Conservation (phyloP, 1,140 invertebrate species). For the Drosophila seguyi region DNA sequence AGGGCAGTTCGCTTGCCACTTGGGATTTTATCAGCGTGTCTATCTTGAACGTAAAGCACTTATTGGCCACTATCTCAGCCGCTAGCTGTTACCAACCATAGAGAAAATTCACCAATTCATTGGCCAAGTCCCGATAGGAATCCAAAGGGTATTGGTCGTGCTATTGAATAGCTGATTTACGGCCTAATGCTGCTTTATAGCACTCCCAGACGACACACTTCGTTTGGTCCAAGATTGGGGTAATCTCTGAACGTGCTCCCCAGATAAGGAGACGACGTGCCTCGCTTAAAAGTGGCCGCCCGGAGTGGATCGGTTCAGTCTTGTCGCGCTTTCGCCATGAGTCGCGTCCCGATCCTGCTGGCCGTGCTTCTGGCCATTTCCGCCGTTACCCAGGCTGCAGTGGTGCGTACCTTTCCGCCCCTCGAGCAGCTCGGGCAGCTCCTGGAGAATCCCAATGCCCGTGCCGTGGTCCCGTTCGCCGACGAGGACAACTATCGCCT, state of each 20-base stretch:
- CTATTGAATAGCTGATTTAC: conserved; percentile 40
- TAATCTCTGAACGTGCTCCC: conserved; percentile 50
- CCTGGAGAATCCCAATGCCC: conserved; percentile 60
- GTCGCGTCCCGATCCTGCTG: conserved; percentile 45
- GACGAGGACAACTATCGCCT: conserved; percentile 86
- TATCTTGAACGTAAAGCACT: conserved; percentile 21
- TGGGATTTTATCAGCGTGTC: conserved; percentile 27
- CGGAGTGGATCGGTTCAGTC: conserved; percentile 35
- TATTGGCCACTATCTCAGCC: conserved; percentile 25
- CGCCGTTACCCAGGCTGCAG: conserved; percentile 44
- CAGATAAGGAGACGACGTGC: conserved; percentile 46
- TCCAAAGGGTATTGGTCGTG: conserved; percentile 1
- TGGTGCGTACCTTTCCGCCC: conserved; percentile 48
- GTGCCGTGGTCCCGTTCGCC: conserved; percentile 24
- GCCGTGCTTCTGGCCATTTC: conserved; percentile 45
- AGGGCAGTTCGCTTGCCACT: conserved; percentile 14
- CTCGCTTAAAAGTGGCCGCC: conserved; percentile 59
- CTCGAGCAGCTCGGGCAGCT: conserved; percentile 46
- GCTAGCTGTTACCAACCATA: conserved; percentile 24
- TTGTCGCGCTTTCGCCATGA: conserved; percentile 62
- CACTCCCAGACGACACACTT: conserved; percentile 15
- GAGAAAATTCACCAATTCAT: background rate
- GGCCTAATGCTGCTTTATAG: conserved; percentile 23
- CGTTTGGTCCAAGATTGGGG: conserved; percentile 44
- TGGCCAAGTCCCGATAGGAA: conserved; percentile 9